A percentile compares a stretch with the other conserved stretches of the same genome.
Conservation (phyloP, 2,113 vertebrate genomes). For the Zosterops japonicus region DNA sequence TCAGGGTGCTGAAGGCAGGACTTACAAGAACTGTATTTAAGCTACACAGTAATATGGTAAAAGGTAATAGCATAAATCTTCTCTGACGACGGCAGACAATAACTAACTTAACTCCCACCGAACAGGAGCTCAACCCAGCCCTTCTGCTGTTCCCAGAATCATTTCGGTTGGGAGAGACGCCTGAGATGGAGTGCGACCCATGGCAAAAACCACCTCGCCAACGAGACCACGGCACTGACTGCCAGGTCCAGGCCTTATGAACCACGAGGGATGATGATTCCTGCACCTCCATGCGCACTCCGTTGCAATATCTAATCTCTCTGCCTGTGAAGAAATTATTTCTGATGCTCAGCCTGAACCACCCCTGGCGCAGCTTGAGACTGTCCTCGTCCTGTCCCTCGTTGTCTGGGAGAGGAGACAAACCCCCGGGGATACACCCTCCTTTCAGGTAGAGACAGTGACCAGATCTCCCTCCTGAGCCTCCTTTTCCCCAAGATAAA, state of each 20-base stretch:
- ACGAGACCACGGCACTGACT: no score
- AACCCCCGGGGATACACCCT: not conserved
- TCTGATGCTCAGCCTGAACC: not conserved
- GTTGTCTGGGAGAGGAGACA: not conserved
- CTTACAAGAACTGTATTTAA: not conserved
- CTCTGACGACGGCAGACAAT: no score
- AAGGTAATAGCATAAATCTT: no score
- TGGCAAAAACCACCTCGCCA: not conserved
- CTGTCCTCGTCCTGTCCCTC: not conserved
- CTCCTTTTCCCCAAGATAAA: not conserved
- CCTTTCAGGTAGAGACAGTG: not conserved
- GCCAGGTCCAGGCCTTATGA: not conserved
- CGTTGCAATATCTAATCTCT: no score
- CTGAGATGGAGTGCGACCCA: not conserved
- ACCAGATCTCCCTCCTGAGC: no score
- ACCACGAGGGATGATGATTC: not conserved
- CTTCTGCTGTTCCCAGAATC: not conserved
- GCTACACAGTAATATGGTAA: no score
- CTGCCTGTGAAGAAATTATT: not conserved
- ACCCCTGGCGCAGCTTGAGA: not conserved
- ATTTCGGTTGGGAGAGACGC: fast-evolving
- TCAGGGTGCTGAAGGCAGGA: not conserved
- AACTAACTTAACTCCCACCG: fast-evolving
- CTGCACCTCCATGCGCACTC: no score
- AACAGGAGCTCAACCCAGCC: not conserved